phyloP scores from a whole-genome alignment of 1,140 invertebrate genomes.

The Lucilia sericata region DNA sequence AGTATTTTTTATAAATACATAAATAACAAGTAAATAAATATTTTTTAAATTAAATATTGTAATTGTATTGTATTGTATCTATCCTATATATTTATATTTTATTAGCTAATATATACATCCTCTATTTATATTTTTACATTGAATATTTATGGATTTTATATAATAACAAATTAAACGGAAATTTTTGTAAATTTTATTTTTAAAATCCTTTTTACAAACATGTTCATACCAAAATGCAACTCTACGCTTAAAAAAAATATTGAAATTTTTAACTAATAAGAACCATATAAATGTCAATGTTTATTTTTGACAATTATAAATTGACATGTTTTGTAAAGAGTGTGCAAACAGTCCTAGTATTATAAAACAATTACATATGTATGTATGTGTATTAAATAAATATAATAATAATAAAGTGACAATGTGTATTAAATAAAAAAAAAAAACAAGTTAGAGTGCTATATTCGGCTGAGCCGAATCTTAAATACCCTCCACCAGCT shows the following conservation, averaged over 20 bases:
- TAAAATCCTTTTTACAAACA: neutral
- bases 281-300: neutral
- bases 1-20: neutral
- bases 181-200: neutral
- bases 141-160: neutral
- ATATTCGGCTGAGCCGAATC: no score
- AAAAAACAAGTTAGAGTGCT: no score
- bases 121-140: neutral
- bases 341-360: neutral
- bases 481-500: no score
- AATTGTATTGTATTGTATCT: constrained; percentile 18
- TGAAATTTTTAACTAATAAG: neutral
- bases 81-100: neutral
- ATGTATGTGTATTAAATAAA: neutral
- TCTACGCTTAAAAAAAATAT: neutral
- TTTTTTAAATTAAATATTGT: neutral
- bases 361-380: neutral
- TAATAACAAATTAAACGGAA: neutral
- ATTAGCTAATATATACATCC: neutral
- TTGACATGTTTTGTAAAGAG: neutral
- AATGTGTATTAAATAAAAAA: neutral
- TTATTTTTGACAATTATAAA: neutral
- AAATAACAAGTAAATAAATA: neutral
- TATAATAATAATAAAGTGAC: neutral
- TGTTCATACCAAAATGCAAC: neutral